phyloP scores from a whole-genome alignment of 2,888 invertebrate species.

The Ochropleura plecta region DNA sequence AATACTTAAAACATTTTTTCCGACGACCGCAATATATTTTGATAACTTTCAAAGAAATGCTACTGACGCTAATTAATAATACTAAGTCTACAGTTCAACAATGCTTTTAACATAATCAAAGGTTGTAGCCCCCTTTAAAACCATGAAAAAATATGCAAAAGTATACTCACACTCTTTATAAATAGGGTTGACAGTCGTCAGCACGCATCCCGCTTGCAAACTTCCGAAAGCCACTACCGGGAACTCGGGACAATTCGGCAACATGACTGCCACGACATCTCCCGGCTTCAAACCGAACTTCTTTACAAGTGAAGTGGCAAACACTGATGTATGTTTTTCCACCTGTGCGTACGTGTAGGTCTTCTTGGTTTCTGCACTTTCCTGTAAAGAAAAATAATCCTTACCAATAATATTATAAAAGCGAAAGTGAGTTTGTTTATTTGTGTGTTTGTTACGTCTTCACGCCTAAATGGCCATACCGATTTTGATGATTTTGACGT shows the following conservation, averaged over 20 bases:
- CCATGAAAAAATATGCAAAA: slow-evolving; percentile 15
- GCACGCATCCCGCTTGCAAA: slow-evolving; percentile 92
- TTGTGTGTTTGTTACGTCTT: no score
- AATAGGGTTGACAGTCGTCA: slow-evolving; percentile 94
- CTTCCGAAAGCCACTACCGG: slow-evolving; percentile 92
- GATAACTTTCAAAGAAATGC: background rate
- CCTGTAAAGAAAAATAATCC: slow-evolving; percentile 73
- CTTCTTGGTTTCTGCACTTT: slow-evolving; percentile 86
- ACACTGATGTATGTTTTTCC: slow-evolving; percentile 90
- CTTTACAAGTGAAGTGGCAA: slow-evolving; percentile 92
- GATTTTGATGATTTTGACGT: no score
- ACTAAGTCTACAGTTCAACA: background rate
- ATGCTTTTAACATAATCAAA: background rate
- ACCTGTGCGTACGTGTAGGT: slow-evolving; percentile 86
- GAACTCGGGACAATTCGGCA: slow-evolving; percentile 95
- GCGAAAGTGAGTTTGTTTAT: no score
- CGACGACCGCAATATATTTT: background rate
- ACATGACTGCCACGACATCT: slow-evolving; percentile 92
- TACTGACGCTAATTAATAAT: background rate
- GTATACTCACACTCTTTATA: slow-evolving; percentile 91
- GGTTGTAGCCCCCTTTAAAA: background rate
- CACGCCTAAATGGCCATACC: no score
- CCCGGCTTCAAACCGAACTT: slow-evolving; percentile 91
- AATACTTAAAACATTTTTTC: no score
- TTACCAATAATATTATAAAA: no score